Percentiles rank a stretch among this genome's conserved stretches.
phyloP scores from a whole-genome alignment of 2,113 vertebrate species.

The Oxygymnocypris stewartii region DNA sequence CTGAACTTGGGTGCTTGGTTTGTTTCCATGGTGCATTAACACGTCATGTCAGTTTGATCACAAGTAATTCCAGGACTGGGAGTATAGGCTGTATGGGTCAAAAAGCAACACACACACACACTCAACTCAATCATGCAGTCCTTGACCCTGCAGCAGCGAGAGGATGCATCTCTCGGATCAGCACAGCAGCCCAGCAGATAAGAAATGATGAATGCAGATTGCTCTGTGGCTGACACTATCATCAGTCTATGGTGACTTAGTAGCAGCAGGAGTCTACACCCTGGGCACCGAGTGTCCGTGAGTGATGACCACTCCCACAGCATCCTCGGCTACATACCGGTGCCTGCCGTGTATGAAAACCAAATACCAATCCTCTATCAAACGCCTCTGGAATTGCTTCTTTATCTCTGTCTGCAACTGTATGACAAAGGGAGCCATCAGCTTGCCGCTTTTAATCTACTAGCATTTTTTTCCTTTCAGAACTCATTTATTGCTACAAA shows the following conservation, averaged over 20 bases:
- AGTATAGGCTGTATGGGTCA: constrained; percentile 22
- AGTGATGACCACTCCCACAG: constrained; percentile 50
- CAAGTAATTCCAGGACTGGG: constrained; percentile 25
- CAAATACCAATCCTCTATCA: constrained; percentile 40
- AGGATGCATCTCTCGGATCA: constrained; percentile 46
- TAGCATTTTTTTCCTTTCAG: not conserved
- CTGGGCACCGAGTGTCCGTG: constrained; percentile 35
- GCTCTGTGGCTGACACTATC: constrained; percentile 59
- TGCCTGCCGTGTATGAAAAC: constrained; percentile 32
- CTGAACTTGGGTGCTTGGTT: constrained; percentile 7
- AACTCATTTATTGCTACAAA: not conserved
- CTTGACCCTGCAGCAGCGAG: constrained; percentile 54
- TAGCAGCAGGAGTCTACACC: constrained; percentile 45
- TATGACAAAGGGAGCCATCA: constrained; percentile 37
- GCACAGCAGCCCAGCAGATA: constrained; percentile 59
- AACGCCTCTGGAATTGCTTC: constrained; percentile 36
- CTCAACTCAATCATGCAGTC: constrained; percentile 49
- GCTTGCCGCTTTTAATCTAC: constrained; percentile 17
- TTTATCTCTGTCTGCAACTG: constrained; percentile 37
- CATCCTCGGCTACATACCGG: constrained; percentile 24
- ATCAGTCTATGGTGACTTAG: constrained; percentile 60
- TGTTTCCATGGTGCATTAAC: not conserved
- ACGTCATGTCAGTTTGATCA: constrained; percentile 31
- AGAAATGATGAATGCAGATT: constrained; percentile 64
- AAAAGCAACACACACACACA: constrained; percentile 25